phyloP scores from a whole-genome alignment of 2,113 vertebrate species.

The Orcinus orca region DNA sequence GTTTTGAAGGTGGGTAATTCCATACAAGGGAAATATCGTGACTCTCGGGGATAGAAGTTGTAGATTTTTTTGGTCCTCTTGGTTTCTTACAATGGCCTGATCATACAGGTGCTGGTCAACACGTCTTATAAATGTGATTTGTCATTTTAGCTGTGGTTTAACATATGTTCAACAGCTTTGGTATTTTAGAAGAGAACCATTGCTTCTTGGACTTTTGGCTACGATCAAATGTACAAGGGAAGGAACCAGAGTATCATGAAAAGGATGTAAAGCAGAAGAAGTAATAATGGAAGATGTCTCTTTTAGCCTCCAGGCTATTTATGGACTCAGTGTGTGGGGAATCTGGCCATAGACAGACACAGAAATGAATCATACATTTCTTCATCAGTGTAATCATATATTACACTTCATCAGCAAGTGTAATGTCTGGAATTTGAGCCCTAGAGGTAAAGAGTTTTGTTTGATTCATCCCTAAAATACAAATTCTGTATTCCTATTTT shows the following conservation, averaged over 20 bases:
- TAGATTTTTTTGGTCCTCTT: background rate
- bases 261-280: background rate
- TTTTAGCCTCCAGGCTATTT: constrained; percentile 22
- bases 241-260: background rate
- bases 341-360: constrained; percentile 5
- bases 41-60: background rate
- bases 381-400: background rate
- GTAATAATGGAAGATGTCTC: background rate
- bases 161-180: background rate
- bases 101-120: background rate
- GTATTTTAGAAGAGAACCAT: background rate
- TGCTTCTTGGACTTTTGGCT: background rate
- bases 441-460: constrained; percentile 2
- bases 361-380: constrained; percentile 16
- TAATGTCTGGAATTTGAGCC: constrained; percentile 43
- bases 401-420: background rate
- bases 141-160: constrained; percentile 9
- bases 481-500: background rate
- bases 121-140: background rate
- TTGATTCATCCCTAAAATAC: constrained; percentile 13
- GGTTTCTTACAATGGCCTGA: background rate
- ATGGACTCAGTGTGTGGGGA: background rate
- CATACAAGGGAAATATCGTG: background rate
- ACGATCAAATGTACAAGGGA: background rate
- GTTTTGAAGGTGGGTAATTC: background rate